A percentile compares a stretch with the other conserved stretches of the same genome.
Conservation (phyloP, 2,888 invertebrate genomes). For the Ophioninae sp. region DNA sequence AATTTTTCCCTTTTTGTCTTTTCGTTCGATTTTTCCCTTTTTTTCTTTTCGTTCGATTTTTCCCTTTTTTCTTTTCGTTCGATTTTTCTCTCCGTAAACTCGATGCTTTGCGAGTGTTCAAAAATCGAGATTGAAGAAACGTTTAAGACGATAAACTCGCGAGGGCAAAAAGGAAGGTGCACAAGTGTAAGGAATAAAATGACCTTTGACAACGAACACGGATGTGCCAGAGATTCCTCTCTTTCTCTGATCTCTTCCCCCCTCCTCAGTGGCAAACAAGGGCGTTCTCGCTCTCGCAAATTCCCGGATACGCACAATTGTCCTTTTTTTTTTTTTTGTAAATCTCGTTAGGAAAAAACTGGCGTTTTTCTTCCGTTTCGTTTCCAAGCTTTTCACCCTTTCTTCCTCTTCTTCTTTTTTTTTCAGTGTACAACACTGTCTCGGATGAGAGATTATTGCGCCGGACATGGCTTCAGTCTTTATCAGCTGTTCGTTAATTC, state of each 20-base stretch:
- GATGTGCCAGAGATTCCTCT: not conserved
- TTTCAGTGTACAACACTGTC: not conserved
- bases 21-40: not conserved
- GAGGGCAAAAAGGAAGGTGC: not conserved
- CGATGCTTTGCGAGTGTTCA: too few relatives aligned
- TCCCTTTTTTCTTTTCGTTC: too few relatives aligned
- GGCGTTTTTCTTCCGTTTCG: not conserved
- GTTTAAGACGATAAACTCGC: not conserved
- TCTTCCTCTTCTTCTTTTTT: not conserved
- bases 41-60: not conserved
- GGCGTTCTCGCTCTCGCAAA: not conserved
- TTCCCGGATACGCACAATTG: not conserved
- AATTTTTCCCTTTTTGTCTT: not conserved
- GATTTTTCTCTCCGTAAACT: not conserved
- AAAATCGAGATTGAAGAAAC: too few relatives aligned
- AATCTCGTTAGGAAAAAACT: not conserved
- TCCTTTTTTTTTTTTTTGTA: not conserved
- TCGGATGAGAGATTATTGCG: not conserved
- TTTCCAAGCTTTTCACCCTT: not conserved
- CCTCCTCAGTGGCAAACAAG: not conserved
- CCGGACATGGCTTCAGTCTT: conserved; percentile 32
- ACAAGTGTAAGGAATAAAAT: not conserved
- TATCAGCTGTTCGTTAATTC: conserved; percentile 26
- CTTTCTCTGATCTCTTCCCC: not conserved
- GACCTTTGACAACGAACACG: not conserved